Evolutionary conservation across 2,797 vertebrate species (phyloP).

Genomic region (Vipera latastei): DNA sequence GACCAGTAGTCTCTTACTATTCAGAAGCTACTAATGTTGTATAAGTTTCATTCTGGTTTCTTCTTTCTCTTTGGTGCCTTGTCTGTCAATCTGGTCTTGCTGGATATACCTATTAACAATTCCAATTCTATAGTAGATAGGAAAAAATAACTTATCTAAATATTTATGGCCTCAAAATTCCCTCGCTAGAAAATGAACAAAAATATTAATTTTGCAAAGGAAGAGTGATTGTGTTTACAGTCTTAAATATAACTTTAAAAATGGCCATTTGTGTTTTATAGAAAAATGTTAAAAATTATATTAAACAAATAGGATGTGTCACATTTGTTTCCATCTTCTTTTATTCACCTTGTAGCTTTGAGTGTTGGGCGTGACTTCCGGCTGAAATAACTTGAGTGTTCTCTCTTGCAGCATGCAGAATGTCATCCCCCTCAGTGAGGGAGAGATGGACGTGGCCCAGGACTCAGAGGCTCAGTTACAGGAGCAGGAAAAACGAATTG

Average conservation of each 20-base stretch:
- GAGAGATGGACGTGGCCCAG: constrained; percentile 79
- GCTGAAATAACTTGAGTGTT: accelerated
- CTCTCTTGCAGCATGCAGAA: constrained; percentile 84
- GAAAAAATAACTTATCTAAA: neutral
- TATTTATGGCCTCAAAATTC: neutral
- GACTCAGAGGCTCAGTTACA: constrained; percentile 88
- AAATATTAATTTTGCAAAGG: neutral
- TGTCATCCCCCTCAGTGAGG: constrained; percentile 85
- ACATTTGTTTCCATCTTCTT: neutral
- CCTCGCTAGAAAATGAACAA: neutral
- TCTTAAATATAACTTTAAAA: neutral
- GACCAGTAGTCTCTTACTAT: neutral
- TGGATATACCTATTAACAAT: neutral
- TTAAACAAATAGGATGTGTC: neutral
- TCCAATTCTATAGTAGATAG: neutral
- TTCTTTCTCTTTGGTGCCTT: neutral
- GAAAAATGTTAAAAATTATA: neutral
- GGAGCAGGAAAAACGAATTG: constrained; percentile 95
- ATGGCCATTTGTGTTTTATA: neutral
- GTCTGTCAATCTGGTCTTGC: neutral
- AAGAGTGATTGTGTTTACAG: neutral
- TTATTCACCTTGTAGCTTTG: neutral
- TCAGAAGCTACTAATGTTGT: neutral
- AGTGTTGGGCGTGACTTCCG: constrained; percentile 53
- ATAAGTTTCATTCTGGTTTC: neutral